These are phyloP conservation scores for Tadarida brasiliensis DNA, from an alignment of 2,797 vertebrate species.

Conservation along the genomic window DNA sequence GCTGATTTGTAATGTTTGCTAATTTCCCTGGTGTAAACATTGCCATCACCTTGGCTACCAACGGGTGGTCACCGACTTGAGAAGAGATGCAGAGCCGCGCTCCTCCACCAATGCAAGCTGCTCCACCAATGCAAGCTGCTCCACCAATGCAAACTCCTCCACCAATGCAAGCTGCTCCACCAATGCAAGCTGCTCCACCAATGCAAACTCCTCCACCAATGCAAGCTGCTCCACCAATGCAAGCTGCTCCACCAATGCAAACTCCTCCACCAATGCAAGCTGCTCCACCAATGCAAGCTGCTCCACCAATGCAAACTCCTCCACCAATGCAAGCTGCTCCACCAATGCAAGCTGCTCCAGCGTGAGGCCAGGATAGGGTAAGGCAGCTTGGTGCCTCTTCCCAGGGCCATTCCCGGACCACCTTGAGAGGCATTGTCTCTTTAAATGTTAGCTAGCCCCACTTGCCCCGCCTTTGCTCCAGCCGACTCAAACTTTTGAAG, in stretches of 20 bases:
- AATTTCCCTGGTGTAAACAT: not conserved
- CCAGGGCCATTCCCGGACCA: not conserved
- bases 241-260: too few relatives aligned
- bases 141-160: too few relatives aligned
- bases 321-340: too few relatives aligned
- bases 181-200: fast-evolving
- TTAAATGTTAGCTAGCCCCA: fast-evolving
- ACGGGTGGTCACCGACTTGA: fast-evolving
- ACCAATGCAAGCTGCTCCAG: not conserved
- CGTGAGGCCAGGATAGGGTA: fast-evolving
- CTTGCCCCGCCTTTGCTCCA: not conserved
- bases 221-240: fast-evolving
- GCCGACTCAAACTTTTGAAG: too few relatives aligned
- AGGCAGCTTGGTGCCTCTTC: too few relatives aligned
- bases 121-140: fast-evolving
- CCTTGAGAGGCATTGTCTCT: not conserved
- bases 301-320: too few relatives aligned
- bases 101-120: fast-evolving
- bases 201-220: too few relatives aligned
- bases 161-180: fast-evolving
- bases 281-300: fast-evolving
- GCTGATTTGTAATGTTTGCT: not conserved
- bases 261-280: too few relatives aligned
- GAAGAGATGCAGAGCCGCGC: fast-evolving
- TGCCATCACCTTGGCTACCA: not conserved